A percentile compares a stretch with the other conserved stretches of the same genome.
Evolutionary conservation across 2,888 invertebrate species (phyloP).

Genomic region (Hypomecis punctinalis): DNA sequence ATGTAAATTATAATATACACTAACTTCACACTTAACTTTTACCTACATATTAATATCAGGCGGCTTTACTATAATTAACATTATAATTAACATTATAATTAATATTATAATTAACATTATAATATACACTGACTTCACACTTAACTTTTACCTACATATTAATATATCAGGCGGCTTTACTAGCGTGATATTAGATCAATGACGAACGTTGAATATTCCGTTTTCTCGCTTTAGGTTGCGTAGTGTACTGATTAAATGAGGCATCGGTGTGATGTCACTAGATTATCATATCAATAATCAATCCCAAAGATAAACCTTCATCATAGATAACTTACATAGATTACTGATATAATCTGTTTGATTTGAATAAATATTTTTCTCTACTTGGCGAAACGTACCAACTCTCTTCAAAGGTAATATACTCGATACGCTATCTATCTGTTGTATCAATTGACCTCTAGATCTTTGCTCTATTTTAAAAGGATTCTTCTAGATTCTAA

Average conservation of each 20-base stretch:
- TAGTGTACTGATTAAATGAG: not conserved
- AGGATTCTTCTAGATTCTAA: conserved; percentile 3
- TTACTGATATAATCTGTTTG: conserved; percentile 14
- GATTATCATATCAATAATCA: conserved; percentile 11
- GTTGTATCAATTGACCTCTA: conserved; percentile 13
- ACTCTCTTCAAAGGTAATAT: not conserved
- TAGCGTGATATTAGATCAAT: too few relatives aligned
- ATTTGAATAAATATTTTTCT: conserved; percentile 1
- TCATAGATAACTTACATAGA: not conserved
- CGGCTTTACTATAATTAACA: too few relatives aligned
- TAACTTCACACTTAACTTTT: too few relatives aligned
- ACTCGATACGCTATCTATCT: not conserved
- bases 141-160: too few relatives aligned
- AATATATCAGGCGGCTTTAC: too few relatives aligned
- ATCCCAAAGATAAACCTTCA: conserved; percentile 1
- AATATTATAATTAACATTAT: too few relatives aligned
- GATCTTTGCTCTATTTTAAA: conserved; percentile 18
- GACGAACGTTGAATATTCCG: too few relatives aligned
- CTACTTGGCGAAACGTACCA: not conserved
- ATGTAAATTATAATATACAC: too few relatives aligned
- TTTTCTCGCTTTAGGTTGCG: conserved; percentile 1
- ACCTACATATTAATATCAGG: too few relatives aligned
- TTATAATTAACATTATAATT: too few relatives aligned
- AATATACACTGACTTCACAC: too few relatives aligned
- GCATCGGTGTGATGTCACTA: conserved; percentile 1